phyloP scores from a whole-genome alignment of 2,797 vertebrate species.

The Chelon auratus region DNA sequence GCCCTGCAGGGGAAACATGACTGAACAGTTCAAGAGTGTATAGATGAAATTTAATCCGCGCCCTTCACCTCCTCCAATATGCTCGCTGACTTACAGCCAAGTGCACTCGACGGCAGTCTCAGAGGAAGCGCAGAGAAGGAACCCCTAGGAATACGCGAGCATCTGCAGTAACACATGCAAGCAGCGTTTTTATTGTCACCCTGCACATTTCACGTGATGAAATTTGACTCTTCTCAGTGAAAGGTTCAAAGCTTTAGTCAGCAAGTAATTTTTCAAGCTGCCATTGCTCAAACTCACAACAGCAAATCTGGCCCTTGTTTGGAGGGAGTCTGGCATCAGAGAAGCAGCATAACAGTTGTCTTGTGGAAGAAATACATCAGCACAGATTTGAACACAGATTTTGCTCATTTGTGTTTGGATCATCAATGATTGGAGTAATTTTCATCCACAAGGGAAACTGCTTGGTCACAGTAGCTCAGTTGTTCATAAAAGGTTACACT shows the following conservation, averaged over 20 bases:
- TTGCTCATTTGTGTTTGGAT: no score
- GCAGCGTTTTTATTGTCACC: background rate
- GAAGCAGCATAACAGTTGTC: no score
- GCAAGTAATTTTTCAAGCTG: background rate
- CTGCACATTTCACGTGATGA: slow-evolving; percentile 2
- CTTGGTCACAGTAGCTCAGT: no score
- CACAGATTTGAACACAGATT: no score
- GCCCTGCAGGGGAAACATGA: slow-evolving; percentile 47
- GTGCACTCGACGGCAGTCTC: slow-evolving; percentile 44
- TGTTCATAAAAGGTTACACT: no score
- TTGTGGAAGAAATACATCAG: no score
- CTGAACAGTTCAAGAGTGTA: slow-evolving; percentile 49
- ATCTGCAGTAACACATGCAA: background rate
- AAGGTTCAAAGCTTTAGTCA: background rate
- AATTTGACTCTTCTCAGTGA: background rate
- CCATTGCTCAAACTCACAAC: background rate
- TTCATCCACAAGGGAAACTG: no score
- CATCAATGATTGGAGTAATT: no score
- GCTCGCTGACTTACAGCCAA: slow-evolving; percentile 52
- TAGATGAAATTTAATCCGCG: slow-evolving; percentile 52
- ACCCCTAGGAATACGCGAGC: slow-evolving; percentile 16
- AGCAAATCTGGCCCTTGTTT: no score
- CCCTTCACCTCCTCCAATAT: slow-evolving; percentile 53
- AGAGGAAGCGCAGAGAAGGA: slow-evolving; percentile 16
- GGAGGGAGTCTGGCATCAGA: no score